A percentile compares a stretch with the other conserved stretches of the same genome.
These are phyloP conservation scores for Micrasema minimum DNA, from an alignment of 1,140 invertebrate species.

Conservation along the genomic window DNA sequence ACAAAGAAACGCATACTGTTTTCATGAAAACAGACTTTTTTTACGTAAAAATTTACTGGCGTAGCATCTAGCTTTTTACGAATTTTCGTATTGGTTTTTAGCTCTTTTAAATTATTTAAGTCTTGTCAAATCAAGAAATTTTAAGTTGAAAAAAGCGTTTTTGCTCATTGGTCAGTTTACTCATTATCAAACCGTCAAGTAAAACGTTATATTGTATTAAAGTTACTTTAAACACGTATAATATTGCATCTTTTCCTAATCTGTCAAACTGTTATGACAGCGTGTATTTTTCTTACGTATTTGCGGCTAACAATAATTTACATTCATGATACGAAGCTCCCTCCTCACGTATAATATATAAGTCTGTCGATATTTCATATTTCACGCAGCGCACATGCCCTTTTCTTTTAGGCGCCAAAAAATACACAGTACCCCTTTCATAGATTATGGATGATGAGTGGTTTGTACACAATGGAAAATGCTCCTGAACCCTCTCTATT, in stretches of 20 bases:
- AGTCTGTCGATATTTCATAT: slow-evolving; percentile 31
- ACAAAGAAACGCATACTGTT: too few species aligned
- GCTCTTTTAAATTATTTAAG: too few species aligned
- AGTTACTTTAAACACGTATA: slow-evolving; percentile 32
- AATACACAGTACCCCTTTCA: slow-evolving; percentile 14
- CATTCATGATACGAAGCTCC: slow-evolving; percentile 39
- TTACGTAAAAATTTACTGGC: too few species aligned
- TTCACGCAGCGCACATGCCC: slow-evolving; percentile 24
- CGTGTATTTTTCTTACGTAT: slow-evolving; percentile 38
- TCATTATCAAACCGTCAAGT: slow-evolving; percentile 1
- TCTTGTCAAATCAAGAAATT: too few species aligned
- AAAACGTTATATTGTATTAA: slow-evolving; percentile 17
- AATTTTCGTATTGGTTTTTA: too few species aligned
- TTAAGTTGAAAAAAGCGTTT: too few species aligned
- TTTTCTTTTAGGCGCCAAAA: slow-evolving; percentile 22
- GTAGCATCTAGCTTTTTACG: too few species aligned
- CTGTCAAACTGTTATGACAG: slow-evolving; percentile 45
- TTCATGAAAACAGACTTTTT: too few species aligned
- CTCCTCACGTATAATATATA: background rate
- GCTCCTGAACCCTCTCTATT: slow-evolving; percentile 9
- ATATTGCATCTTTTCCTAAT: slow-evolving; percentile 40
- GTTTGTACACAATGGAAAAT: slow-evolving; percentile 30
- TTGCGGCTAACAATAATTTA: slow-evolving; percentile 46
- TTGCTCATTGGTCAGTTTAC: slow-evolving; percentile 10
- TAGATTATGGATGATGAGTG: slow-evolving; percentile 35